Base-by-base conservation (phyloP, 2,888 invertebrate species). In the Zaprionus bogoriensis region DNA sequence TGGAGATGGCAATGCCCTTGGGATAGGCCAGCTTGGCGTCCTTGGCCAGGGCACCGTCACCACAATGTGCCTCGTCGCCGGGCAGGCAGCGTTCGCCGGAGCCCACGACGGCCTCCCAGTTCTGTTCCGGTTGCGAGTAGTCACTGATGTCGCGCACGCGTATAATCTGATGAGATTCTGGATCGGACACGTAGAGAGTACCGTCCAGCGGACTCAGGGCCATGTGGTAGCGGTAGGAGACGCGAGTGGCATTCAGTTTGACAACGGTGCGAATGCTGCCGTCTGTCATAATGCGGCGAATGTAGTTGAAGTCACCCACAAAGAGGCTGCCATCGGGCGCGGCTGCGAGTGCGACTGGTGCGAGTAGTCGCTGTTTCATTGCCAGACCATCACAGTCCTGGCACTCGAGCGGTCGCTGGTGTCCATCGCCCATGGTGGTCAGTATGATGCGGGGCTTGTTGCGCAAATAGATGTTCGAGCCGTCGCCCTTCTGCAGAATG, bases 181-280 rank as follows among this genome's bases (percentile, higher is more conserved):
- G 98, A 90, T 99, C 98, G 0, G 99, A 98, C 82, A 99, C 97
- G 92, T 98, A 99, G 7, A 99, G 93, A 1, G 95, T 95, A 22
- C 98, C 98, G 89, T 98, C 98, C 10, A 98, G 92, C 0, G 99
- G 99, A 82, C 98, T 98, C 39, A 99, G 92, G 0, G 98, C 97
- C 94, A 99, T 96, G 92, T 98, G 98, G 91, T 99, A 99, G 55
- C 98, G 95, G 91, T 99, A 98, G 0, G 98, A 97, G 0, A 98
- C 98, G 84, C 97, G 93, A 1, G 97, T 97, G 19, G 97, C 96
- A 89, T 98, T 97, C 92, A 74, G 93, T 89, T 89, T 90, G 36
- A 90, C 90, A 27, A 91, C 89, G 0, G 91, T 91, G 32, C 89
- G 90, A 23, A 91, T 91, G 22, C 94, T 94, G 50, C 97, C 97